Evolutionary conservation across 1,140 invertebrate genomes (phyloP), one percentile per base, ranked within the genome.

Genomic region (Idris sp.): DNA sequence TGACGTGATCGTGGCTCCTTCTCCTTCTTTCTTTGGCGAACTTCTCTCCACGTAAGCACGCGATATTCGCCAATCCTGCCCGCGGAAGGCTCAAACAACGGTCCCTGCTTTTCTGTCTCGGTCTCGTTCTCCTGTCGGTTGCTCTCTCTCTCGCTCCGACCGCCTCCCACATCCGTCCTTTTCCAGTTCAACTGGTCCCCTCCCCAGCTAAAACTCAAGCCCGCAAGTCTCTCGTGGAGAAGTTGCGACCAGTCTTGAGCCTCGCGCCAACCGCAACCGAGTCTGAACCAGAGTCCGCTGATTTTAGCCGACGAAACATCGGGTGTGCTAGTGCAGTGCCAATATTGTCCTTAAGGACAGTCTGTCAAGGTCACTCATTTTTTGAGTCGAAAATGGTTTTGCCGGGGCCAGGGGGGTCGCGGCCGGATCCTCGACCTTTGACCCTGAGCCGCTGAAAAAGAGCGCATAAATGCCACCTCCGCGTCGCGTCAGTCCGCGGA

Each of bases 241-340:
- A 59, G 44, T 33, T 38, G 43, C 56, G 44, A 8, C 4, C 73
- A 78, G 76, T 78, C 76, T 73, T 51, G 73, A 75, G 72, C 67
- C 62, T 75, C 68, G 76, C 72, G 76, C 72, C 72, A 56, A 61
- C 49, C 61, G 67, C 36, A 58, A 35, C 28, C 49, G 41, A 72
- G 35, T 31, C 48, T 14, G 30, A 22, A 14, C 22, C 30, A 25
- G 26, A 56, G 35, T 10, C 51, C 15, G 18, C n/a, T n/a, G n/a
- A n/a, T n/a, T n/a, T n/a, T n/a, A n/a, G n/a, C n/a, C n/a, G n/a
- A n/a, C n/a, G n/a, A n/a, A n/a, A n/a, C n/a, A n/a, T 11, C 43
- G 18, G 48, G 19, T 26, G 13, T 35, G 41, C 10, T 10, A 25
- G 48, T 48, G 48, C 59, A 53, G 49, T 26, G 51, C 53, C 28